phyloP scores from a whole-genome alignment of 2,888 invertebrate genomes.

The Cephus nigrinus region DNA sequence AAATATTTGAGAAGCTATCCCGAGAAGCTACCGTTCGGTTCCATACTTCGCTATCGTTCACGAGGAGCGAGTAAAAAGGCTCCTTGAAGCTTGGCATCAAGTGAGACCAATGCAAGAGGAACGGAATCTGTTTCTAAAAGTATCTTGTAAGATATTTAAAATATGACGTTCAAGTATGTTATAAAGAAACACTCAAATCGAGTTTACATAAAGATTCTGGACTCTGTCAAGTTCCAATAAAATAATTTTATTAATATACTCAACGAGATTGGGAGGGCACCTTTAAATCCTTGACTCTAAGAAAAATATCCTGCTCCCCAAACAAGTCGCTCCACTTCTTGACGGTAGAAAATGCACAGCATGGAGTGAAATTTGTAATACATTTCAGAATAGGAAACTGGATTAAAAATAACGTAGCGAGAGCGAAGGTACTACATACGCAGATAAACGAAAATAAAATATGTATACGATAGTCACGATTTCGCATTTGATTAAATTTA shows the following conservation, averaged over 20 bases:
- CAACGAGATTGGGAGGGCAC: neutral
- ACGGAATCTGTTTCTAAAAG: neutral
- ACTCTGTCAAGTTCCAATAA: neutral
- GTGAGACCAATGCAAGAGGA: neutral
- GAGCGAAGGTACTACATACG: neutral
- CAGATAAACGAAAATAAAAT: constrained; percentile 30
- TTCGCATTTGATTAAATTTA: constrained; percentile 20
- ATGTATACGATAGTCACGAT: neutral
- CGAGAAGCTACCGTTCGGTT: constrained; percentile 22
- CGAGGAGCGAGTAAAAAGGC: constrained; percentile 13
- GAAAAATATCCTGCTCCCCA: neutral
- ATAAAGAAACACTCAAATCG: constrained; percentile 3
- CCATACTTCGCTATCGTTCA: constrained; percentile 16
- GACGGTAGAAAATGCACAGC: neutral
- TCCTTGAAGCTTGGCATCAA: neutral
- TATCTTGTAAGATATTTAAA: neutral
- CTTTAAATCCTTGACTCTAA: neutral
- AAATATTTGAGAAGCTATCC: constrained; percentile 38
- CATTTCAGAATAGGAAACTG: neutral
- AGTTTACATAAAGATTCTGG: neutral
- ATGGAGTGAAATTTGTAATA: neutral
- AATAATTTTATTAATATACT: neutral
- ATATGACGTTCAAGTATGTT: neutral
- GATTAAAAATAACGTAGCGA: neutral
- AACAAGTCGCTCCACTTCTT: neutral